Conservation (phyloP, 2,113 vertebrate species). For the Junco hyemalis region DNA sequence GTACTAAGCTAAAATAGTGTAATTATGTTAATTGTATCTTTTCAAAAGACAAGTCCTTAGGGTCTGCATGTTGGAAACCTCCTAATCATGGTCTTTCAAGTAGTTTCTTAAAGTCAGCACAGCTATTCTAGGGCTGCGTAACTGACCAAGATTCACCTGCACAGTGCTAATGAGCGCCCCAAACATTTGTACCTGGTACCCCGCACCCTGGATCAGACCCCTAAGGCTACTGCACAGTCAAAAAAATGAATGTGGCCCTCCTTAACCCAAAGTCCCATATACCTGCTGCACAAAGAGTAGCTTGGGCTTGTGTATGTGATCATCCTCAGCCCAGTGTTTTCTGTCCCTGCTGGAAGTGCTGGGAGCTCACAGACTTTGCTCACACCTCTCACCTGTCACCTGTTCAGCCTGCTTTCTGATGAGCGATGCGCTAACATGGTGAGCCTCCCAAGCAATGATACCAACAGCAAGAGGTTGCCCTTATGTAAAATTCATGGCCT, state of each 20-base stretch:
- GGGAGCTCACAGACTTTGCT: background rate
- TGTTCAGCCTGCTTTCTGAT: background rate
- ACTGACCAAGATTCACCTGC: background rate
- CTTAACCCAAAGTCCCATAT: background rate
- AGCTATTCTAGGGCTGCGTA: background rate
- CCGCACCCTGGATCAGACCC: background rate
- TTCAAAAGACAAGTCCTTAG: slow-evolving; percentile 7
- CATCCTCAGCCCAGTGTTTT: background rate
- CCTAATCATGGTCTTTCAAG: background rate
- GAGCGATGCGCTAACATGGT: accelerated
- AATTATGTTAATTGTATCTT: background rate
- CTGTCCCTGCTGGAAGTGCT: background rate
- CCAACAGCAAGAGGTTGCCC: background rate
- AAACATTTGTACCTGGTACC: background rate
- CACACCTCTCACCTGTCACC: accelerated
- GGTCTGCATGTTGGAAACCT: background rate
- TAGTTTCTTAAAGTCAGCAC: background rate
- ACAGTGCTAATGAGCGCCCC: background rate
- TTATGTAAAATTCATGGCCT: background rate
- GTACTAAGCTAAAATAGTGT: background rate
- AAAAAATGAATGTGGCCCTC: accelerated
- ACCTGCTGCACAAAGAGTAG: background rate
- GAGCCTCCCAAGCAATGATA: background rate
- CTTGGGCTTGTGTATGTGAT: background rate
- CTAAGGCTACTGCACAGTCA: background rate